Evolutionary conservation across 2,113 vertebrate species (phyloP), one percentile per base, ranked within the genome.

Genomic region (Peromyscus maniculatus): DNA sequence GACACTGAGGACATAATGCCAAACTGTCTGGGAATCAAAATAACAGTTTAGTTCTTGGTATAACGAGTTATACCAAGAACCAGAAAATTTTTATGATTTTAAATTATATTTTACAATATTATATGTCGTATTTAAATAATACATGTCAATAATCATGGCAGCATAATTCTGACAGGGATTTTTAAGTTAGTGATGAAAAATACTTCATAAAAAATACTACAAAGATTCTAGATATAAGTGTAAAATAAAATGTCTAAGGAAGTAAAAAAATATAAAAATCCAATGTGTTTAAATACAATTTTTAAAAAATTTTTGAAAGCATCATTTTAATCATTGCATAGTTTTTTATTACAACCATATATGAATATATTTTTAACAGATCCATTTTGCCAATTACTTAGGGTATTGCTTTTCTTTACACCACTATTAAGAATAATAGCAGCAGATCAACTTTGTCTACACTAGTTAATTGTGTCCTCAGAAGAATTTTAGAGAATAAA

Each of bases 401-500:
- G 3, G 28, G 72, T 36, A 7, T 33, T 96, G 28, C 2, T 43
- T 83, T 19, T 92, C 87, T 92, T 66, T 83, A 59, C 17, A 33
- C 12, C 62, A 21, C 22, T 83, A 89, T 83, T 93, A 93, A 91
- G 88, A 94, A 94, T 92, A 92, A 93, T 12, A 82, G 64, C 28
- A 91, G 87, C 93, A 55, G 83, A 95, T 95, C 69, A 96, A 91
- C 55, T n/a, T 94, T 96, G 33, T 87, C 57, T 52, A 43, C 57
- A 87, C 64, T 72, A 89, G 77, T 97, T 97, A 95, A 95, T 96
- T 83, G 91, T 87, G 36, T 89, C 69, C 62, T 97, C 67, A 82
- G 49, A 97, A 95, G 62, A 95, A 33, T 69, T 39, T 94, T 67
- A 87, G 67, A 97, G 94, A 94, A 96, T 36, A 96, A 97, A 95